Conservation (phyloP, 2,888 invertebrate genomes). For the Rhogogaster chlorosoma region DNA sequence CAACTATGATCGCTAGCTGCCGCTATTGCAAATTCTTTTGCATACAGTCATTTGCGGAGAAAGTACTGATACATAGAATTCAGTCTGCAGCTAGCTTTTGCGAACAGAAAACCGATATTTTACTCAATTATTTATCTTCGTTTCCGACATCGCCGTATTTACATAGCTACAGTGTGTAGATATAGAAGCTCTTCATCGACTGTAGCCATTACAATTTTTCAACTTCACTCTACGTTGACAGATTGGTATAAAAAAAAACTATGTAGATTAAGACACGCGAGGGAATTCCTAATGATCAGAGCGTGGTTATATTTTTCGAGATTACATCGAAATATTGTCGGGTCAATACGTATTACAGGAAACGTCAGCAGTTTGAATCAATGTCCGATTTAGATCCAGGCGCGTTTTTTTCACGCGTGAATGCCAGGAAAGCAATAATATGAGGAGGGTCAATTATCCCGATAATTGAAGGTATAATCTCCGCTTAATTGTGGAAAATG, state of each 20-base stretch:
- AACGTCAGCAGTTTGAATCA: background rate
- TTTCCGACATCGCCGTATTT: slow-evolving; percentile 13
- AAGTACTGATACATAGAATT: background rate
- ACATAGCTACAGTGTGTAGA: background rate
- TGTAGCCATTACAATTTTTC: background rate
- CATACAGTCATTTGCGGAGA: background rate
- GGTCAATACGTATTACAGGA: background rate
- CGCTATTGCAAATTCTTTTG: background rate
- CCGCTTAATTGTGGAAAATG: background rate
- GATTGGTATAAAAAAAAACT: background rate
- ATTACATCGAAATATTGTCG: background rate
- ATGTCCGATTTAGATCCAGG: background rate
- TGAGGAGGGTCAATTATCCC: background rate
- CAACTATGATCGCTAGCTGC: background rate
- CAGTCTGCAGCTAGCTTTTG: background rate
- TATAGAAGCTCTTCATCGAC: background rate
- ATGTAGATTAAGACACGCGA: background rate
- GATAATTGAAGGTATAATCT: background rate
- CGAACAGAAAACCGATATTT: slow-evolving; percentile 2
- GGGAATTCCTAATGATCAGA: background rate
- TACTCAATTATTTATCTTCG: slow-evolving; percentile 14
- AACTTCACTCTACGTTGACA: background rate
- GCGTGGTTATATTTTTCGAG: background rate
- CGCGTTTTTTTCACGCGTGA: background rate
- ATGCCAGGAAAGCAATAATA: background rate